Base-by-base conservation (phyloP, 35 echinoderm and acorn worm species). In the Lytechinus pictus region DNA sequence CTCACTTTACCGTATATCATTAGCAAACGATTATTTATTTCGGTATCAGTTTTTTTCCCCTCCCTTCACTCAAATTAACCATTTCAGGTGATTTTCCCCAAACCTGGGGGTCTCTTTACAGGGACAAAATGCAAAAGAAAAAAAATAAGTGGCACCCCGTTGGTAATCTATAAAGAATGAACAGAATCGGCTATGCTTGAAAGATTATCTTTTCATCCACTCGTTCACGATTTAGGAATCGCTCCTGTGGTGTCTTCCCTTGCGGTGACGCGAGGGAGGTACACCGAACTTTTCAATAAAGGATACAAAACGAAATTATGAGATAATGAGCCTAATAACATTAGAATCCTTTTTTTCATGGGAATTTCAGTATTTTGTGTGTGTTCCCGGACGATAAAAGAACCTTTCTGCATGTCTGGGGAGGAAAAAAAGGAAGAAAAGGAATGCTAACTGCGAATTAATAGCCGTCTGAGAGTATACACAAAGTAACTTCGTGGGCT, bases 261-360 rank as follows among this genome's bases (percentile, higher is more conserved):
- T 79, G 66, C 21, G 4, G 4, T 79, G 66, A 24, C 66, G 21
- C 14, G 21, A 4, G 66, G 66, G 66, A 79, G 66, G 66, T 79
- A 13, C 56, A n/a, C 19, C 19, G 19, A 79, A 79, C 66, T 24
- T 24, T 79, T 79, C 66, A 79, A 79, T 24, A 16, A 24, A 5
- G n/a, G 16, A 79, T 44, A 44, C 33, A 44, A 44, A 79, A 79
- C 66, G 66, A n/a, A n/a, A 79, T 79, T 79, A 79, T 79, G 66
- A 79, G 66, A 79, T 71, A 71, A 71, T 79, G 66, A 79, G 66
- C 66, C 66, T 4, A 79, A 71, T 71, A 10, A 79, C 66, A 79
- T 79, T n/a, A 79, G 66, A 79, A 79, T 79, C 66, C 66, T 58
- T 14, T 24, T 79, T 79, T 79, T 79, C 66, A 79, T 79, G 66